These are phyloP conservation scores for Tetragonisca angustula DNA, from an alignment of 2,888 invertebrate genomes.

Conservation along the genomic window DNA sequence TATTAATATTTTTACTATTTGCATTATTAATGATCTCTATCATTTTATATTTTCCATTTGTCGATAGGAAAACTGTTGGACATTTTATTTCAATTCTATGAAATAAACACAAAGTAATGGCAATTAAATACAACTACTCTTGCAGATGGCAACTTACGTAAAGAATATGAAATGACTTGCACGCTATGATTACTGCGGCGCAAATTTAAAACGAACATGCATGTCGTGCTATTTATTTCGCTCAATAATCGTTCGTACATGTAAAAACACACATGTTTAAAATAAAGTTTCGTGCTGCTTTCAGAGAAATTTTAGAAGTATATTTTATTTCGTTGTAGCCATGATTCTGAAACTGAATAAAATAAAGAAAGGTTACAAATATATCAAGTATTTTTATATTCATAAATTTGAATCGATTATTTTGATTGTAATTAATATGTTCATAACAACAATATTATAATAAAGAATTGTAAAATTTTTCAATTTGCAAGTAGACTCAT, in stretches of 20 bases:
- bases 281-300: neutral
- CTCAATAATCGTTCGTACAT: constrained; percentile 30
- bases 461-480: neutral
- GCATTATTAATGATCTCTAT: neutral
- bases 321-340: neutral
- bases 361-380: neutral
- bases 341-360: neutral
- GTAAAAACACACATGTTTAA: neutral
- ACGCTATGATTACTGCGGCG: constrained; percentile 41
- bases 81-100: constrained; percentile 9
- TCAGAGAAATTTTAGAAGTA: neutral
- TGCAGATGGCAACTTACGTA: constrained; percentile 38
- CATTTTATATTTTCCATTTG: neutral
- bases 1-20: neutral
- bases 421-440: neutral
- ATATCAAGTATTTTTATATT: neutral
- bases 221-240: constrained; percentile 35
- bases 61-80: neutral
- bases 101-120: constrained; percentile 13
- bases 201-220: constrained; percentile 38
- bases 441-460: neutral
- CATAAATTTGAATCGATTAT: neutral
- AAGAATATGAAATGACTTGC: constrained; percentile 47
- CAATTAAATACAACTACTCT: constrained; percentile 44
- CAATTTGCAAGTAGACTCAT: neutral